A percentile compares a stretch with the other conserved stretches of the same genome.
Conservation (phyloP, 2,113 vertebrate genomes). For the Pelodiscus sinensis region DNA sequence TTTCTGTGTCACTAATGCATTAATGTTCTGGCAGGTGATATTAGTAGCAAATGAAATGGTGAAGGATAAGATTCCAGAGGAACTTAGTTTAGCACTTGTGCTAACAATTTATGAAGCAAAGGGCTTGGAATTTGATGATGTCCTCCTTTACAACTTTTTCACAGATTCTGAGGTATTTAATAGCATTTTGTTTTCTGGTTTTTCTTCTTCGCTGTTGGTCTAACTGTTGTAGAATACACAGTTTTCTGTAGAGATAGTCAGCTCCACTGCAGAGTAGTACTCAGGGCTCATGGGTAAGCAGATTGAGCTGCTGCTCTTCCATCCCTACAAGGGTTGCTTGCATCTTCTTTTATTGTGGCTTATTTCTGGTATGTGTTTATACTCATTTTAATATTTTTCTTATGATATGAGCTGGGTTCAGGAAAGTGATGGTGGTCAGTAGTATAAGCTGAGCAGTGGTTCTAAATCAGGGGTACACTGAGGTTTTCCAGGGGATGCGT, state of each 20-base stretch:
- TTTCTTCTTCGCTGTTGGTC: background rate
- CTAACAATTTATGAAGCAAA: slow-evolving; percentile 87
- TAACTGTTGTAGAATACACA: background rate
- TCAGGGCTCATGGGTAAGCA: background rate
- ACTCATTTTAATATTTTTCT: background rate
- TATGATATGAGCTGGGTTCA: background rate
- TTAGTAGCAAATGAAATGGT: slow-evolving; percentile 84
- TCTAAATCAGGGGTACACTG: no score
- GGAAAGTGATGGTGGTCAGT: background rate
- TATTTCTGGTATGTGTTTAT: background rate
- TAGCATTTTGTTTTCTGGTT: background rate
- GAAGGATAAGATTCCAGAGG: slow-evolving; percentile 85
- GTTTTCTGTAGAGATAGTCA: background rate
- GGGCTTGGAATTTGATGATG: slow-evolving; percentile 87
- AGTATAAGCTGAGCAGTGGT: background rate
- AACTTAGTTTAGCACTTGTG: slow-evolving; percentile 83
- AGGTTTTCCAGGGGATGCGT: no score
- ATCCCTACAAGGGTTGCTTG: background rate
- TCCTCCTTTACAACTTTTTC: slow-evolving; percentile 88
- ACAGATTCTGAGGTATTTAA: slow-evolving; percentile 85
- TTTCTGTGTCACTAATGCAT: background rate
- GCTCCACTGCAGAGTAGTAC: background rate
- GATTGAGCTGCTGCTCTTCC: accelerated
- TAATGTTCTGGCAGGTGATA: slow-evolving; percentile 74
- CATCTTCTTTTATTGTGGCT: background rate